Base-by-base conservation (phyloP, 1,140 invertebrate species). In the Drosophila melanica region DNA sequence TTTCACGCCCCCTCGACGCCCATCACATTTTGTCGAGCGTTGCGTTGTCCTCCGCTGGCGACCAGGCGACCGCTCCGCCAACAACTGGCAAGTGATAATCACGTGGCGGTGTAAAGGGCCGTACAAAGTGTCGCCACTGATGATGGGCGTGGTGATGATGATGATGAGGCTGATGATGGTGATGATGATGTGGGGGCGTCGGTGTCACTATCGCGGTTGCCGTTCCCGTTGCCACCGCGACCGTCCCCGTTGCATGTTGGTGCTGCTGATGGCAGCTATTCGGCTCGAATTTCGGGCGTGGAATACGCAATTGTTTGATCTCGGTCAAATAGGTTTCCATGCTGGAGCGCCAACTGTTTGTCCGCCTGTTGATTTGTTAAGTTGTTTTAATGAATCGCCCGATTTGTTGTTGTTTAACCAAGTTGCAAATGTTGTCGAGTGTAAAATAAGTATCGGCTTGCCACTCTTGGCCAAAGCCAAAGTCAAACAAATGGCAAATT, bases 321-420 rank as follows among this genome's bases (percentile, higher is more conserved):
- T 97, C 96, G 51, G 94, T 95, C 77, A 97, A 92, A 95, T 96
- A 97, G 72, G 95, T 95, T 89, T 97, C 96, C 96, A 97, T 97
- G 68, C 47, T 86, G 60, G 30, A 58, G 45, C 20, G 12, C 41
- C 44, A 30, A 14, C 27, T 18, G 27, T 27, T 23, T 53, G 79
- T 62, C 44, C 48, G 75, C 76, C 76, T 82, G 84, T 74, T 84
- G 79, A 79, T 74, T 64, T 75, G 75, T 87, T 82, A 74, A 78
- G 62, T 70, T 85, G 68, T 45, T 57, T 58, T 68, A 64, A 71
- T 75, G 82, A 72, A 66, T 75, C 79, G 78, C 74, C 78, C 62
- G 82, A 84, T 87, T 87, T 82, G 79, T 89, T 89, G 59, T 76
- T 86, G 53, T 86, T 89, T 82, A 71, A 58, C 67, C 64, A 89